phyloP scores from a whole-genome alignment of 2,797 vertebrate species.

The Esox masquinongy region DNA sequence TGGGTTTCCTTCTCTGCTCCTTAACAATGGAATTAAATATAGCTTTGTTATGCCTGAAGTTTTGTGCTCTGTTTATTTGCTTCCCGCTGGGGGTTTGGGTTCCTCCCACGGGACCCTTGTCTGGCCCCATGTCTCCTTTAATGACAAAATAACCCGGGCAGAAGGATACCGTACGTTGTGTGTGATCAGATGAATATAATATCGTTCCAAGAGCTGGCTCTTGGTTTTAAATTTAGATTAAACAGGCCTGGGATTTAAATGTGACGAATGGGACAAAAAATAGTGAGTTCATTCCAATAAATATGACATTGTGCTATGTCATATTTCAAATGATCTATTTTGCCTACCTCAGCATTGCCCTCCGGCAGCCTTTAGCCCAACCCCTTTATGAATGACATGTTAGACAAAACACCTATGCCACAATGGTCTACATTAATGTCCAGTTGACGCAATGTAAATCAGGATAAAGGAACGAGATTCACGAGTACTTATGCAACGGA shows the following conservation, averaged over 20 bases:
- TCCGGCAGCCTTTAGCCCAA: not conserved
- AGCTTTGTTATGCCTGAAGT: slow-evolving; percentile 60
- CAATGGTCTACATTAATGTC: not conserved
- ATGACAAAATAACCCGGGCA: not conserved
- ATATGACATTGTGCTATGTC: too few species aligned
- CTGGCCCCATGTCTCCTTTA: not conserved
- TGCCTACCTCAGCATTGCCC: not conserved
- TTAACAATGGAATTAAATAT: slow-evolving; percentile 66
- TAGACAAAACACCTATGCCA: not conserved
- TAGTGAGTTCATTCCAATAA: not conserved
- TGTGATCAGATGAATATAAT: not conserved
- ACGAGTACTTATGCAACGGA: not conserved
- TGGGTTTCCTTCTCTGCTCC: slow-evolving; percentile 66
- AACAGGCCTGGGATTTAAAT: not conserved
- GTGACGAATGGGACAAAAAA: not conserved
- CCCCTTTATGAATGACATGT: not conserved
- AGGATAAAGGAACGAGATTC: slow-evolving; percentile 9
- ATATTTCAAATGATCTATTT: not conserved
- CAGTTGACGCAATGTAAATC: not conserved
- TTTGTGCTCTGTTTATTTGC: slow-evolving; percentile 11
- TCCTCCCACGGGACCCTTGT: not conserved
- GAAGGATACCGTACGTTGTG: too few species aligned
- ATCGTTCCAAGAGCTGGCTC: not conserved
- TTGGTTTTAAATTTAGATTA: not conserved
- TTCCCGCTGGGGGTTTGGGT: not conserved